Conservation (phyloP, 2,888 invertebrate genomes). For the Meiosimyza platycephala region DNA sequence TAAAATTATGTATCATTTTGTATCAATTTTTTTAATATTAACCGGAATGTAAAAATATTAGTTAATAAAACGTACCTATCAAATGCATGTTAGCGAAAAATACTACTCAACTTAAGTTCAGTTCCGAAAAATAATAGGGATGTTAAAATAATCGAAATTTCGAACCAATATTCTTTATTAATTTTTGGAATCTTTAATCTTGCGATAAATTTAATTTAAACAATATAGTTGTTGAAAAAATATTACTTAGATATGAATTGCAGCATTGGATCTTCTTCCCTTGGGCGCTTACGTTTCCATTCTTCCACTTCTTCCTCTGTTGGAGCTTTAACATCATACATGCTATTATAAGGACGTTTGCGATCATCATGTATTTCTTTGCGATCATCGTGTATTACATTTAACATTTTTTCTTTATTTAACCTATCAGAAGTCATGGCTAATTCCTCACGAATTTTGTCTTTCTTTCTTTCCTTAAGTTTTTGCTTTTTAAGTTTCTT, state of each 20-base stretch:
- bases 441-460: slow-evolving; percentile 43
- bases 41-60: too few relatives aligned
- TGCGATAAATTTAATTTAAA: too few relatives aligned
- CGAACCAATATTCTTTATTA: too few relatives aligned
- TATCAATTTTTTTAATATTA: too few relatives aligned
- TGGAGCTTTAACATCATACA: slow-evolving; percentile 84
- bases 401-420: slow-evolving; percentile 49
- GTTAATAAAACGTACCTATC: too few relatives aligned
- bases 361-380: slow-evolving; percentile 82
- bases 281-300: slow-evolving; percentile 84
- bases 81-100: too few relatives aligned
- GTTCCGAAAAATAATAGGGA: too few relatives aligned
- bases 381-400: slow-evolving; percentile 42
- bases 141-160: too few relatives aligned
- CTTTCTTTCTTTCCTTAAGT: slow-evolving; percentile 55
- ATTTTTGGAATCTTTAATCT: too few relatives aligned
- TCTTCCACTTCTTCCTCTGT: slow-evolving; percentile 95
- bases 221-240: neutral
- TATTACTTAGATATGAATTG: slow-evolving; percentile 70
- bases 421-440: slow-evolving; percentile 29
- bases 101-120: too few relatives aligned
- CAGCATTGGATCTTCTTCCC: slow-evolving; percentile 95
- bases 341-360: slow-evolving; percentile 93
- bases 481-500: slow-evolving; percentile 63
- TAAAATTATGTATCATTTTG: too few relatives aligned